phyloP scores from a whole-genome alignment of 2,113 vertebrate species.

The Urocitellus parryii region DNA sequence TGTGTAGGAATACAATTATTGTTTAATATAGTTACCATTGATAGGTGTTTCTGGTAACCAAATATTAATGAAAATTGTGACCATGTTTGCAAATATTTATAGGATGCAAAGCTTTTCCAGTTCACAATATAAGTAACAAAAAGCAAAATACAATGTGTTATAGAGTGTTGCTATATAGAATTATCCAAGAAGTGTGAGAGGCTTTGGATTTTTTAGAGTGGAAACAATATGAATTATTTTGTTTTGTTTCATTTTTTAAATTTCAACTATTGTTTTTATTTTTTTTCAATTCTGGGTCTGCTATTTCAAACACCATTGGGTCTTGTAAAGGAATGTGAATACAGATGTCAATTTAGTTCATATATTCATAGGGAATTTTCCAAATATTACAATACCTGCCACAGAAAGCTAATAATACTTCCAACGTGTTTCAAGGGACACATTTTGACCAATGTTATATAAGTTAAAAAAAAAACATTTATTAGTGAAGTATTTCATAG shows the following conservation, averaged over 20 bases:
- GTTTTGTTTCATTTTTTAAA: background rate
- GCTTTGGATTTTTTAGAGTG: background rate
- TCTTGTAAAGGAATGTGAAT: background rate
- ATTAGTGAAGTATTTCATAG: background rate
- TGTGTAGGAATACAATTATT: background rate
- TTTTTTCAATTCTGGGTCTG: background rate
- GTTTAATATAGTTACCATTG: background rate
- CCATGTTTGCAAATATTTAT: background rate
- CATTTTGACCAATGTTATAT: background rate
- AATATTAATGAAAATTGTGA: background rate
- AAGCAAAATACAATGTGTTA: background rate
- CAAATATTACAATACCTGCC: background rate
- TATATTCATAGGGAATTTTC: background rate
- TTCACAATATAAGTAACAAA: background rate
- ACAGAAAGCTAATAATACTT: background rate
- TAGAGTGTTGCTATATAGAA: background rate
- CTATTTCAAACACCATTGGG: background rate
- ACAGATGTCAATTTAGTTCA: constrained; percentile 10
- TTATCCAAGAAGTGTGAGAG: background rate
- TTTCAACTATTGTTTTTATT: constrained; percentile 41
- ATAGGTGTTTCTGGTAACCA: background rate
- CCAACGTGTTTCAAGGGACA: background rate
- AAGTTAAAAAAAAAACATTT: constrained; percentile 7
- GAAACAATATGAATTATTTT: background rate
- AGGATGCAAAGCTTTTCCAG: background rate